These are phyloP conservation scores for Lottia gigantea DNA, from an alignment of 2,888 invertebrate species.

Conservation along the genomic window DNA sequence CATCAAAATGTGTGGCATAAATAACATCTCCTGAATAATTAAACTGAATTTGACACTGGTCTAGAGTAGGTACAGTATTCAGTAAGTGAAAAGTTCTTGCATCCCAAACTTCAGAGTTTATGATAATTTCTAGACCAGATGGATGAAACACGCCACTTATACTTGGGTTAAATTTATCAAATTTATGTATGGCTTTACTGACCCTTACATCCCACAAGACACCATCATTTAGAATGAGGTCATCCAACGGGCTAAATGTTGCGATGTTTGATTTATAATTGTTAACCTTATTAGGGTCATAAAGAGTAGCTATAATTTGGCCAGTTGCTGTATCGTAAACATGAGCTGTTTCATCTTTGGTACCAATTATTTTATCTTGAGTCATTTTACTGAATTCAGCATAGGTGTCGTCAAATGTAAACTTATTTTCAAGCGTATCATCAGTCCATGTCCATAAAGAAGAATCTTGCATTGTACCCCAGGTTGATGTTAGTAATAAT, in stretches of 20 bases:
- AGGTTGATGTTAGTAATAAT: conserved; percentile 86
- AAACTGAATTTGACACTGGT: conserved; percentile 90
- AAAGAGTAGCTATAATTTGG: conserved; percentile 78
- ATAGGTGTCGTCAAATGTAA: conserved; percentile 85
- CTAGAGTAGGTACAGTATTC: conserved; percentile 91
- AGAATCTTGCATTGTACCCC: conserved; percentile 82
- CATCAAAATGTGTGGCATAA: conserved; percentile 72
- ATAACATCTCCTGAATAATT: conserved; percentile 87
- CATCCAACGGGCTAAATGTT: conserved; percentile 93
- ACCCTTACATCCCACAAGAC: conserved; percentile 93
- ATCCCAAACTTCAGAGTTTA: conserved; percentile 98
- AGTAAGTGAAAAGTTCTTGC: conserved; percentile 91
- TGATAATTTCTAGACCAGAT: conserved; percentile 93
- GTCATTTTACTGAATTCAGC: conserved; percentile 86
- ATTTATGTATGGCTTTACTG: conserved; percentile 89
- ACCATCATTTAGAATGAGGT: conserved; percentile 93
- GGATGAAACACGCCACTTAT: conserved; percentile 97
- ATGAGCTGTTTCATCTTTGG: conserved; percentile 83
- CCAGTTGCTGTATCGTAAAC: conserved; percentile 91
- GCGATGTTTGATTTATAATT: conserved; percentile 94
- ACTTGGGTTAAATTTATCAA: conserved; percentile 95
- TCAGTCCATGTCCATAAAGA: conserved; percentile 76
- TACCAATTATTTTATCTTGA: conserved; percentile 90
- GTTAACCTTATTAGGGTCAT: conserved; percentile 84
- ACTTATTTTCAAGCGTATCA: conserved; percentile 71